Percentiles rank a stretch among this genome's conserved stretches.
Evolutionary conservation across 1,140 invertebrate genomes (phyloP).

Genomic region (Drosophila mayri): DNA sequence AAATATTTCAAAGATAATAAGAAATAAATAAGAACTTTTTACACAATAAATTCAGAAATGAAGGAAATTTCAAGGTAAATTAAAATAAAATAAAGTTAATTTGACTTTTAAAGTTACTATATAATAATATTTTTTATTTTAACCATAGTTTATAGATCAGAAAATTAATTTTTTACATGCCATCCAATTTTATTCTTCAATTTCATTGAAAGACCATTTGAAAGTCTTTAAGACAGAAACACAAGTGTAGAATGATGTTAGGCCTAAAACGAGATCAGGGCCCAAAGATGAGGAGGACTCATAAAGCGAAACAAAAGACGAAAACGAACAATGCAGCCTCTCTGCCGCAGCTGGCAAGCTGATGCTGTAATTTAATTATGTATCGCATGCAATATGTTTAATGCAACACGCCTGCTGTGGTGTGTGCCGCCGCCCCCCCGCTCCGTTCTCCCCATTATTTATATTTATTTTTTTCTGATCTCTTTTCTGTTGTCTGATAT

Average conservation of each 20-base stretch:
- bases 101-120: no score
- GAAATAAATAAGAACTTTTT: no score
- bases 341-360: conserved; percentile 8
- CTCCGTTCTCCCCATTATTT: conserved; percentile 5
- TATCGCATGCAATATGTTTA: conserved; percentile 63
- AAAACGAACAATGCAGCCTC: conserved; percentile 35
- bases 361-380: conserved; percentile 64
- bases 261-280: conserved; percentile 72
- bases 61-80: no score
- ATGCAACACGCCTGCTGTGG: conserved; percentile 29
- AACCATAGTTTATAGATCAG: no score
- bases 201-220: neutral
- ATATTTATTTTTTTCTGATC: conserved; percentile 24
- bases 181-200: neutral
- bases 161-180: neutral
- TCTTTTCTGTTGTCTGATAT: conserved; percentile 34
- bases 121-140: no score
- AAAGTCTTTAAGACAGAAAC: neutral
- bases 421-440: conserved; percentile 22
- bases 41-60: no score
- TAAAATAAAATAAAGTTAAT: no score
- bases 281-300: conserved; percentile 32
- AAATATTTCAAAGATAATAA: no score
- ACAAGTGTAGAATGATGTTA: conserved; percentile 6
- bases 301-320: conserved; percentile 35